Conservation (phyloP, 2,797 vertebrate species). For the Hypotaenidia okinawae region DNA sequence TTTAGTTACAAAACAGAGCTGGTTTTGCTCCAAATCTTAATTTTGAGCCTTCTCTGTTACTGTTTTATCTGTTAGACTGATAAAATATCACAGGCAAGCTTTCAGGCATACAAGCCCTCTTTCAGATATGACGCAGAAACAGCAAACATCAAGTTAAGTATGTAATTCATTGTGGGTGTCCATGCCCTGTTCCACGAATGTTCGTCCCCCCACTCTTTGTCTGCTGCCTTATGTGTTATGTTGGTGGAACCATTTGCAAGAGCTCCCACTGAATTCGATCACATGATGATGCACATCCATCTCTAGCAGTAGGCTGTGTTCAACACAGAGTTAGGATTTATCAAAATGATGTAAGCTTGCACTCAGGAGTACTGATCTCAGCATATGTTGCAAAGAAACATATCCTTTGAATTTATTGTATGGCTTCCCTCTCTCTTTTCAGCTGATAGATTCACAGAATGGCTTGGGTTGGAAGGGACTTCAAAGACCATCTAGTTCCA, state of each 20-base stretch:
- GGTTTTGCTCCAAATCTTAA: background rate
- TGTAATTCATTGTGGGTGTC: background rate
- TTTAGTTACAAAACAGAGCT: slow-evolving; percentile 8
- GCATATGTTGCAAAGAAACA: background rate
- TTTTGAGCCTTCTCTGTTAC: background rate
- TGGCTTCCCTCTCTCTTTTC: background rate
- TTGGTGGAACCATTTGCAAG: background rate
- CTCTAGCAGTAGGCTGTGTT: background rate
- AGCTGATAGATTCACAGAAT: too few relatives aligned
- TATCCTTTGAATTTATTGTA: background rate
- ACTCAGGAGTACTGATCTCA: background rate
- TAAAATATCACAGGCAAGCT: background rate
- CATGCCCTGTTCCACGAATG: background rate
- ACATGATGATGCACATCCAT: too few relatives aligned
- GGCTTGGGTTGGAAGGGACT: too few relatives aligned
- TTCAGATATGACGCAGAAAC: slow-evolving; percentile 10
- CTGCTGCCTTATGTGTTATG: background rate
- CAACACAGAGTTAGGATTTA: background rate
- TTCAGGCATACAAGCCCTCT: background rate
- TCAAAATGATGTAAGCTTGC: background rate
- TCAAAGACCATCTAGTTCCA: too few relatives aligned
- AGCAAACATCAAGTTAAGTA: background rate
- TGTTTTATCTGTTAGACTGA: background rate
- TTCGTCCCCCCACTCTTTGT: background rate
- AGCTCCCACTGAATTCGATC: background rate